Base-by-base conservation (phyloP, 2,113 vertebrate genomes). In the Polyodon spathula region DNA sequence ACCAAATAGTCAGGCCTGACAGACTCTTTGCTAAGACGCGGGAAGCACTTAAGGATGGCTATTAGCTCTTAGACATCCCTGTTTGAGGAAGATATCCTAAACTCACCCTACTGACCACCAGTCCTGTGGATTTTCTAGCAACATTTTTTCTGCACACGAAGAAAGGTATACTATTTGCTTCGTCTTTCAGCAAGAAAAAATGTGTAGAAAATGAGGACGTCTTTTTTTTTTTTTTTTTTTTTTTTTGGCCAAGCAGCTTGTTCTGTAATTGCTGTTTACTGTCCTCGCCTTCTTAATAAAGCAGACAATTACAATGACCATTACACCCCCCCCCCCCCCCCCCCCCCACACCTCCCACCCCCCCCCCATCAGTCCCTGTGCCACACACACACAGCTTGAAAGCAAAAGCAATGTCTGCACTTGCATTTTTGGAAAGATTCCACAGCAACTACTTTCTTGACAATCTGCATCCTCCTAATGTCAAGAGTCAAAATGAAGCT, bases 1-100 rank as follows among this genome's bases (percentile, higher is more conserved):
- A 76, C 71, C 53, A 51, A 64, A 70, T 57, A 67, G 9, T 61
- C 54, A 66, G 54, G 43, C 53, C 68, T 65, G 63, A 54, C 65
- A 73, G 58, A 63, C 37, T 55, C 63, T 51, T 69, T 66, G 68
- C 72, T 65, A 78, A 73, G 51, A 12, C 12, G 7, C 12, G 43
- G 43, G 12, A 54, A 37, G 53, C 16, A 27, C 16, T 54, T 54
- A 27, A 16, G n/a, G 7, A 9, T 54, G 53, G 6, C 16, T 16
- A 54, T 54, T 54, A 54, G 16, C n/a, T 50, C 46, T 10, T 12
- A 5, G n/a, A 50, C 11, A 7, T 50, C 11, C 1, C 7, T 10
- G 46, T 8, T n/a, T 50, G 46, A 50, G 7, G 46, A 50, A 50
- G 46, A 50, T 7, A 7, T 14, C 46, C 46, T 50, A 50, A 50